These are phyloP conservation scores for Mimas tiliae DNA, from an alignment of 2,888 invertebrate species.

Conservation along the genomic window DNA sequence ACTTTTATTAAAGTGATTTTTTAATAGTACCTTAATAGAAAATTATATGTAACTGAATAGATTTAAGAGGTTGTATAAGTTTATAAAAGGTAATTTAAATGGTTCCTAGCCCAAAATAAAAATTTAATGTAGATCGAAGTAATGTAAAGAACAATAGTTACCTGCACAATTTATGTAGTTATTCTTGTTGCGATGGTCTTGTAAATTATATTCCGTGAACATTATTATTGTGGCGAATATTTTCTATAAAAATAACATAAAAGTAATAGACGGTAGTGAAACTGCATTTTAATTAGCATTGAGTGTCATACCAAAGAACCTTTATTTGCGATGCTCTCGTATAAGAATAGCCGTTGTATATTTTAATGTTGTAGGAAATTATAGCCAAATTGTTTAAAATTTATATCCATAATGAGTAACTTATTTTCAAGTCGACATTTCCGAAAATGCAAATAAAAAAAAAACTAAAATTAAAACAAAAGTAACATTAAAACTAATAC, in stretches of 20 bases:
- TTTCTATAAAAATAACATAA: not conserved
- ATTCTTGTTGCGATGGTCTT: conserved; percentile 18
- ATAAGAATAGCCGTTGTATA: conserved; percentile 4
- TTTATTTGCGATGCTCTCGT: conserved; percentile 10
- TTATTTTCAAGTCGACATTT: not conserved
- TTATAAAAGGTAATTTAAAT: conserved; percentile 61
- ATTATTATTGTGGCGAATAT: not conserved
- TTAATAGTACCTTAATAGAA: conserved; percentile 58
- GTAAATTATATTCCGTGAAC: not conserved
- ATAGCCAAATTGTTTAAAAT: too few relatives aligned
- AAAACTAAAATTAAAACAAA: not conserved
- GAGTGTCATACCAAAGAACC: conserved; percentile 26
- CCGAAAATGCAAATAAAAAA: too few relatives aligned
- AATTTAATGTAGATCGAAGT: conserved; percentile 58
- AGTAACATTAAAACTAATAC: not conserved
- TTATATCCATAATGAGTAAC: not conserved
- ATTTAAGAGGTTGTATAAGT: conserved; percentile 52
- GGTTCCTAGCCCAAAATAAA: conserved; percentile 78
- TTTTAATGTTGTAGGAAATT: not conserved
- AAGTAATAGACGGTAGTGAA: conserved; percentile 18
- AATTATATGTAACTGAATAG: conserved; percentile 57
- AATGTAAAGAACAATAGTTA: conserved; percentile 62
- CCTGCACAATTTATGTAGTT: conserved; percentile 51
- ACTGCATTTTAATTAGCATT: conserved; percentile 23
- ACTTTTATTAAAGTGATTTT: conserved; percentile 47